Conservation (phyloP, 2,888 invertebrate genomes). For the Eupithecia abbreviata region DNA sequence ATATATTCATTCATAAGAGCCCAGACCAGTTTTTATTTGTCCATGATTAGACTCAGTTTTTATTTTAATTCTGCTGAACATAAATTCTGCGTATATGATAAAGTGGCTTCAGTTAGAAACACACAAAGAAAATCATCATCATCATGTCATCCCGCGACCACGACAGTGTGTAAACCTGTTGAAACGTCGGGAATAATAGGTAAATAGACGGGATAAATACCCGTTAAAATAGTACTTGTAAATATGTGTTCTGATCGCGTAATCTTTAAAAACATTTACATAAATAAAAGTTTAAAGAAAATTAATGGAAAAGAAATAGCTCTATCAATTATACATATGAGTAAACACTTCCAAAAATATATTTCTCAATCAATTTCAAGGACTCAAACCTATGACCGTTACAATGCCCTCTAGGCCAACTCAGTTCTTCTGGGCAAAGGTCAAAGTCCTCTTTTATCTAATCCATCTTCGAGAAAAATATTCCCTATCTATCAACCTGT, state of each 20-base stretch:
- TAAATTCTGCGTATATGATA: background rate
- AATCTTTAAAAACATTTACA: background rate
- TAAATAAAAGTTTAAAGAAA: background rate
- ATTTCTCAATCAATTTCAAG: background rate
- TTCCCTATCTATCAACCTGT: background rate
- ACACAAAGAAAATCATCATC: background rate
- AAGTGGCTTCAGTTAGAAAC: background rate
- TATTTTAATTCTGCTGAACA: background rate
- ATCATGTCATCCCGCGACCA: too few relatives aligned
- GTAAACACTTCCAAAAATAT: background rate
- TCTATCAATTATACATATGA: background rate
- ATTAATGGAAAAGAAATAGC: background rate
- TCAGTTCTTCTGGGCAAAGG: background rate
- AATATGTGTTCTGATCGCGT: too few relatives aligned
- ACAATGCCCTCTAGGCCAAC: background rate
- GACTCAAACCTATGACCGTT: background rate
- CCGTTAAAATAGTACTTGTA: too few relatives aligned
- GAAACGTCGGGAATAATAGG: too few relatives aligned
- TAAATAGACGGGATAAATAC: too few relatives aligned
- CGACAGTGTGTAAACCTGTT: too few relatives aligned
- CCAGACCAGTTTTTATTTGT: background rate
- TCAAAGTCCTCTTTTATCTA: background rate
- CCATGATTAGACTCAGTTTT: background rate
- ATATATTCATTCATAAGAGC: background rate
- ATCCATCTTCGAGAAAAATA: background rate